These are phyloP conservation scores for Telenomus remus DNA, from an alignment of 1,140 invertebrate species.

Conservation along the genomic window DNA sequence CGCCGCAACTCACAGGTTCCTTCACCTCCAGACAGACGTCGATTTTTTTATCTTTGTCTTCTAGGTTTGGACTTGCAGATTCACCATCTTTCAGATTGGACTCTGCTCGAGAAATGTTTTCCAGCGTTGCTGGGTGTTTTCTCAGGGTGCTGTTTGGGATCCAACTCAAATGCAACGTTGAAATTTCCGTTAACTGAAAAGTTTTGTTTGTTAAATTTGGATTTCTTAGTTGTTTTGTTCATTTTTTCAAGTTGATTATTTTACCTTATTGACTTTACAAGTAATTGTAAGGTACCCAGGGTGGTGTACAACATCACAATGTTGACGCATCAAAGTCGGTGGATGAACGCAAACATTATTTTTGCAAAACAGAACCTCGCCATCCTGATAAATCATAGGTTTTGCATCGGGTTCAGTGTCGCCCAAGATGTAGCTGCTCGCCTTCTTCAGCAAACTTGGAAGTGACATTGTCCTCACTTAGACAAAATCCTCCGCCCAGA, in stretches of 20 bases:
- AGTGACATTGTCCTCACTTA: slow-evolving; percentile 79
- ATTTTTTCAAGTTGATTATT: no score
- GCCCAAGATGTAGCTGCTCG: slow-evolving; percentile 86
- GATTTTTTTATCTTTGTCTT: slow-evolving; percentile 59
- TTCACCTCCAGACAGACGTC: slow-evolving; percentile 72
- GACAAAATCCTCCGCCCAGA: background rate
- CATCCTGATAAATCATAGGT: slow-evolving; percentile 81
- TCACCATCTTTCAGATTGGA: slow-evolving; percentile 31
- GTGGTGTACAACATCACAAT: slow-evolving; percentile 89
- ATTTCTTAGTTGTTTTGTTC: background rate
- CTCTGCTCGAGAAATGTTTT: slow-evolving; percentile 72
- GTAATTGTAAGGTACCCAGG: slow-evolving; percentile 93
- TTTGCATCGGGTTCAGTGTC: slow-evolving; percentile 75
- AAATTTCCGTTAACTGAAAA: slow-evolving; percentile 75
- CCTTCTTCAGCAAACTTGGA: slow-evolving; percentile 83
- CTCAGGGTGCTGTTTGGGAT: slow-evolving; percentile 93
- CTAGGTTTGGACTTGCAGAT: slow-evolving; percentile 26
- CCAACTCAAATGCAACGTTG: slow-evolving; percentile 93
- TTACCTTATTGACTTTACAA: slow-evolving; percentile 84
- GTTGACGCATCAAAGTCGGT: slow-evolving; percentile 84
- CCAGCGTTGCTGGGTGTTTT: slow-evolving; percentile 87
- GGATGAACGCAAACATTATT: slow-evolving; percentile 98
- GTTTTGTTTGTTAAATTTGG: background rate
- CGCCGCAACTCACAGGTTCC: slow-evolving; percentile 68
- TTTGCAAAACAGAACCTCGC: slow-evolving; percentile 89